Evolutionary conservation across 2,888 invertebrate genomes (phyloP).

Genomic region (Phaedon cochleariae): DNA sequence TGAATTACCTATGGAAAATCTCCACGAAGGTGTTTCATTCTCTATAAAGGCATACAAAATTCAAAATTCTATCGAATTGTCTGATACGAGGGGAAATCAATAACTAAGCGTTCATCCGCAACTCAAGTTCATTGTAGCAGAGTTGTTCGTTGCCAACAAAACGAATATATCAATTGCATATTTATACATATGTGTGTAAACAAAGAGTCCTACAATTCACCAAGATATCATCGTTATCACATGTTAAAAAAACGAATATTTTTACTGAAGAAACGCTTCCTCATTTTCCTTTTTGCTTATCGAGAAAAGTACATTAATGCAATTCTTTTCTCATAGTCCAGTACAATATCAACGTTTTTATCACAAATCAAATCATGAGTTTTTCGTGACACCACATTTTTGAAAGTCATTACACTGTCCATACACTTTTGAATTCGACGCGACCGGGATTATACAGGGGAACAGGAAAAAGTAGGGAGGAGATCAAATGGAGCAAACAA

Average conservation of each 20-base stretch:
- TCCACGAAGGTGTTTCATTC: no score
- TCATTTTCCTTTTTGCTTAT: conserved; percentile 42
- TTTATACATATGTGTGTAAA: conserved; percentile 43
- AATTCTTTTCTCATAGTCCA: conserved; percentile 20
- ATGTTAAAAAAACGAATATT: neutral
- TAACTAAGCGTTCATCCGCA: no score
- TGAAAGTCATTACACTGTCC: no score
- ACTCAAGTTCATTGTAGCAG: no score
- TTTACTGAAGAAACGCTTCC: neutral
- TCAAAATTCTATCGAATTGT: conserved; percentile 8
- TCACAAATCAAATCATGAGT: conserved; percentile 38
- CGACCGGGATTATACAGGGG: no score
- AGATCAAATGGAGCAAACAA: no score
- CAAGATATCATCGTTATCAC: neutral
- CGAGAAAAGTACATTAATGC: conserved; percentile 41
- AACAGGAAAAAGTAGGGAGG: no score
- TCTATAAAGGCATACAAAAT: neutral
- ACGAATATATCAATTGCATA: conserved; percentile 53
- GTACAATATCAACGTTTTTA: conserved; percentile 20
- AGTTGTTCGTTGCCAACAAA: conserved; percentile 58
- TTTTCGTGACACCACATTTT: conserved; percentile 16
- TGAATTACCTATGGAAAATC: no score
- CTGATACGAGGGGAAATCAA: neutral
- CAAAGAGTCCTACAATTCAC: no score
- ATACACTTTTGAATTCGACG: no score